phyloP scores from a whole-genome alignment of 2,888 invertebrate genomes.

The Dryomyza anilis region DNA sequence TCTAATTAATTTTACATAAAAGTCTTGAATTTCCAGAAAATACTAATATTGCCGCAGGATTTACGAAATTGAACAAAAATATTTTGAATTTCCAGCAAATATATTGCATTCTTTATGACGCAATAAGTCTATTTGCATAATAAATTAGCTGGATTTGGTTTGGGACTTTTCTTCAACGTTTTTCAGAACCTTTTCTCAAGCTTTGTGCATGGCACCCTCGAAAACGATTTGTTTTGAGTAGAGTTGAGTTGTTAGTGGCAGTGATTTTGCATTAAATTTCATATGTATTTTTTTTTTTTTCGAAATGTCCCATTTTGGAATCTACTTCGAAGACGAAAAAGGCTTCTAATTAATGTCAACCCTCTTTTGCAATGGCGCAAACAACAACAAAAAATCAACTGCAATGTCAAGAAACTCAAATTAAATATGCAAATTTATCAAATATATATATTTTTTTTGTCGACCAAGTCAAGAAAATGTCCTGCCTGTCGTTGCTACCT shows the following conservation, averaged over 20 bases:
- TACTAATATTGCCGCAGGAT: not conserved
- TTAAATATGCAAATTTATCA: slow-evolving; percentile 12
- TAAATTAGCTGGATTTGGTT: slow-evolving; percentile 4
- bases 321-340: not conserved
- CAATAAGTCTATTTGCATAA: slow-evolving; percentile 1
- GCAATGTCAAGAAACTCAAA: not conserved
- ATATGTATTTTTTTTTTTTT: not conserved
- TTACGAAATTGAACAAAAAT: slow-evolving; percentile 8
- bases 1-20: slow-evolving; percentile 7
- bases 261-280: no score
- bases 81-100: slow-evolving; percentile 1
- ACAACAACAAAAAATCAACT: not conserved
- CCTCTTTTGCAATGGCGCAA: not conserved
- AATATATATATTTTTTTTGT: no score
- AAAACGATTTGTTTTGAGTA: not conserved
- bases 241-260: not conserved
- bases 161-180: not conserved
- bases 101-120: not conserved
- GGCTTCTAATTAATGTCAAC: slow-evolving; percentile 10
- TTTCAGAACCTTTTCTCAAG: not conserved
- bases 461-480: no score
- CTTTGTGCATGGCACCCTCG: not conserved
- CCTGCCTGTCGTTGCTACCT: no score
- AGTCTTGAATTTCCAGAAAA: not conserved
- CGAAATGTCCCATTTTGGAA: not conserved